A percentile compares a stretch with the other conserved stretches of the same genome.
Evolutionary conservation across 2,888 invertebrate genomes (phyloP).

Genomic region (Protophormia terraenovae): DNA sequence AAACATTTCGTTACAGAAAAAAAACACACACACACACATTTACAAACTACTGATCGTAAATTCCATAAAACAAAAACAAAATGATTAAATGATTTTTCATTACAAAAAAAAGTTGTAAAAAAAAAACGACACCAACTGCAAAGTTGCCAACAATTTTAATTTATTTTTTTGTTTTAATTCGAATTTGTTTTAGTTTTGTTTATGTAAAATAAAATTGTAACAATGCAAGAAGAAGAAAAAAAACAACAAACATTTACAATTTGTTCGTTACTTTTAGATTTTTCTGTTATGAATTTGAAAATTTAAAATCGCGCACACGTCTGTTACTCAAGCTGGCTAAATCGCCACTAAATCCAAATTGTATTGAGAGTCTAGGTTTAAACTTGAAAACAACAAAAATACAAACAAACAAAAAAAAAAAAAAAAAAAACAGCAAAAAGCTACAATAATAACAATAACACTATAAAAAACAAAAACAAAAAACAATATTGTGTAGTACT

Average conservation of each 20-base stretch:
- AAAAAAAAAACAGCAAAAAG: slow-evolving; percentile 27
- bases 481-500: slow-evolving; percentile 18
- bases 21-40: slow-evolving; percentile 22
- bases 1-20: slow-evolving; percentile 52
- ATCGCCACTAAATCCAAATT: slow-evolving; percentile 70
- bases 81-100: slow-evolving; percentile 17
- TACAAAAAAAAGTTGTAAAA: not conserved
- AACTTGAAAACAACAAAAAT: slow-evolving; percentile 66
- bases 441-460: not conserved
- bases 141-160: slow-evolving; percentile 46
- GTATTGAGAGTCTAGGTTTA: slow-evolving; percentile 69
- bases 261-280: slow-evolving; percentile 54
- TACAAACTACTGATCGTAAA: slow-evolving; percentile 21
- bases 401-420: slow-evolving; percentile 13
- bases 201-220: slow-evolving; percentile 51
- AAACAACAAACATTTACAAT: slow-evolving; percentile 45
- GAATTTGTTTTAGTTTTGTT: slow-evolving; percentile 12
- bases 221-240: too few relatives aligned
- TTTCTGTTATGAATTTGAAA: slow-evolving; percentile 29
- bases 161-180: slow-evolving; percentile 6
- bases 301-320: slow-evolving; percentile 67
- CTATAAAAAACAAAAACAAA: not conserved
- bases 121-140: slow-evolving; percentile 3
- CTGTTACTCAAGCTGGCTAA: slow-evolving; percentile 70
- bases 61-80: slow-evolving; percentile 34